phyloP scores from a whole-genome alignment of 1,140 invertebrate genomes.

The Cataglyphis hispanica region DNA sequence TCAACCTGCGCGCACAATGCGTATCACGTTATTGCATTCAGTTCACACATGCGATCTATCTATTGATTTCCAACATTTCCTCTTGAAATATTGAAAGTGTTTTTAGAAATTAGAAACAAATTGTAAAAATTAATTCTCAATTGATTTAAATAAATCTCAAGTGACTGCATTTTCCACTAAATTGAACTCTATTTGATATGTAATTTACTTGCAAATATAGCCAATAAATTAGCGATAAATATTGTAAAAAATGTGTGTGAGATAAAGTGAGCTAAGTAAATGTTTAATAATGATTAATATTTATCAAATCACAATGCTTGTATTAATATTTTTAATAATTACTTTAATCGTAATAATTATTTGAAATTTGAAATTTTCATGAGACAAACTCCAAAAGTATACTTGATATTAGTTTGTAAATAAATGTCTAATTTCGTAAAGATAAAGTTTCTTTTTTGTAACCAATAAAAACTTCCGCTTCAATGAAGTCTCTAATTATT shows the following conservation, averaged over 20 bases:
- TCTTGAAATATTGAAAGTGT: not conserved
- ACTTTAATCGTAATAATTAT: not conserved
- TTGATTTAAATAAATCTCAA: slow-evolving; percentile 37
- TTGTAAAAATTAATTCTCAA: not conserved
- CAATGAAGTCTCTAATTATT: slow-evolving; percentile 22
- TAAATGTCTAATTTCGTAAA: slow-evolving; percentile 25
- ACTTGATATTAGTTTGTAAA: slow-evolving; percentile 20
- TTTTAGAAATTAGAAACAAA: too few relatives aligned
- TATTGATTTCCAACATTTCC: too few relatives aligned
- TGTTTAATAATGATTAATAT: not conserved
- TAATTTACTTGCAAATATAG: slow-evolving; percentile 10
- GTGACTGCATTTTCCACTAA: slow-evolving; percentile 46
- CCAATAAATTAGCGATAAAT: slow-evolving; percentile 59
- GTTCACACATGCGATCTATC: slow-evolving; percentile 13
- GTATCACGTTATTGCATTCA: not conserved
- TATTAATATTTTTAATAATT: not conserved
- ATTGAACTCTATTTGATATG: slow-evolving; percentile 47
- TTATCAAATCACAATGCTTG: not conserved
- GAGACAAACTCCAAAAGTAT: not conserved
- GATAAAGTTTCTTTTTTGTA: not conserved
- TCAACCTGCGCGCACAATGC: slow-evolving; percentile 16
- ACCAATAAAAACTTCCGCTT: slow-evolving; percentile 19
- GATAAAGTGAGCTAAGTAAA: not conserved
- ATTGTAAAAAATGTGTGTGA: not conserved
- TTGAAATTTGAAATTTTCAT: not conserved